Evolutionary conservation across 2,888 invertebrate species (phyloP), one percentile per base, ranked within the genome.

Genomic region (Cheilosia impressa): DNA sequence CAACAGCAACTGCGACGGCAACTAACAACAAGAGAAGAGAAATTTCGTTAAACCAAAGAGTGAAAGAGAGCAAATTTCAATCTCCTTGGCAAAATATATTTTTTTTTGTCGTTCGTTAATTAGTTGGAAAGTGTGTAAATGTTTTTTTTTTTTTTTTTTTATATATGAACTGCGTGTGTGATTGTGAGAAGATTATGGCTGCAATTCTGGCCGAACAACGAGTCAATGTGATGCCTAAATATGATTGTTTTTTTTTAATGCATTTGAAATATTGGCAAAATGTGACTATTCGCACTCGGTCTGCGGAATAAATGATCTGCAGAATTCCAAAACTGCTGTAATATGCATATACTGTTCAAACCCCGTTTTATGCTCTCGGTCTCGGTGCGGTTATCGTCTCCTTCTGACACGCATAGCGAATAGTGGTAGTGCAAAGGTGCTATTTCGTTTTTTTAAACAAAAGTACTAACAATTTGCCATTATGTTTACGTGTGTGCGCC

Each of bases 1-100:
- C 79, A 60, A 62, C 60, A 65, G 53, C 72, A 43, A 72, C 53
- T 80, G 79, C 66, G 73, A 80, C 57, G 53, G 72, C 72, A 75
- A 75, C 73, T 68, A 62, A 60, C 27, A 58, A 73, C 69, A 47
- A 53, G 72, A 66, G 45, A 53, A 79, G 50, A 65, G 47, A 63
- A 69, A 55, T 52, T 43, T 31, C 13, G 6, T 65, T 50, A 13
- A 65, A 43, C 41, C 63, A 43, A 43, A 52, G 79, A 66, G 79
- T 72, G 60, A 79, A 73, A 79, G 79, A 79, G 79, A 72, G 24
- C 71, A 73, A 52, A 34, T 57, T 65, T 62, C n/a, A 45, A 41
- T 31, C 45, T 52, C 57, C 52, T 45, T 72, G 34, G 50, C 60
- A 10, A 72, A 45, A 58, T 62, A 47, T 53, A 19, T 47, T 58